A percentile compares a stretch with the other conserved stretches of the same genome.
phyloP scores from a whole-genome alignment of 2,113 vertebrate species.

The Urocynchramus pylzowi region DNA sequence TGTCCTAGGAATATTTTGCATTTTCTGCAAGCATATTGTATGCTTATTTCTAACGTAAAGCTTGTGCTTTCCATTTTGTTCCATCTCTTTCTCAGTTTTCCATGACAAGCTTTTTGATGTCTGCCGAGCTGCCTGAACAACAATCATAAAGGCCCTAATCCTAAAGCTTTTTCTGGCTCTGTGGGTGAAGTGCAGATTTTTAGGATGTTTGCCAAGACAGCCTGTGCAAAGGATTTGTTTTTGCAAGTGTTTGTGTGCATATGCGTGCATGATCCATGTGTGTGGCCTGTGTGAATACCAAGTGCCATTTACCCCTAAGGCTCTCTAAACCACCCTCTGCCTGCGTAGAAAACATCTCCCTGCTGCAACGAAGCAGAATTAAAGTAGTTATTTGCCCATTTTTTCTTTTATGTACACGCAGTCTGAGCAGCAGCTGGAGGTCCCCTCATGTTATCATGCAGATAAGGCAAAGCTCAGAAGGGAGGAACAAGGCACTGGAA shows the following conservation, averaged over 20 bases:
- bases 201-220: constrained; percentile 51
- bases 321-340: constrained; percentile 49
- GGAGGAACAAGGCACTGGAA: not conserved
- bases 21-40: not conserved
- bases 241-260: constrained; percentile 6
- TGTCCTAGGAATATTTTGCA: not conserved
- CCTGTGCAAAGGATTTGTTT: constrained; percentile 52
- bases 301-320: constrained; percentile 48
- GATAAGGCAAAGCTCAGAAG: not conserved
- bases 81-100: not conserved
- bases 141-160: not conserved
- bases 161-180: not conserved
- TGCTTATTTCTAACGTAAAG: not conserved
- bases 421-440: not conserved
- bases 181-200: constrained; percentile 7
- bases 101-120: not conserved
- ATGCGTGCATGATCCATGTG: not conserved
- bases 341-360: not conserved
- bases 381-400: not conserved
- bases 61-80: not conserved
- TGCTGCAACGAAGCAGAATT: not conserved
- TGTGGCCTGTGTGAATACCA: constrained; percentile 63
- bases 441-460: not conserved
- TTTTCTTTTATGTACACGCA: not conserved
- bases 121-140: not conserved